Conservation (phyloP, 53 echinoderm and acorn worm genomes). For the Apostichopus leukothele region DNA sequence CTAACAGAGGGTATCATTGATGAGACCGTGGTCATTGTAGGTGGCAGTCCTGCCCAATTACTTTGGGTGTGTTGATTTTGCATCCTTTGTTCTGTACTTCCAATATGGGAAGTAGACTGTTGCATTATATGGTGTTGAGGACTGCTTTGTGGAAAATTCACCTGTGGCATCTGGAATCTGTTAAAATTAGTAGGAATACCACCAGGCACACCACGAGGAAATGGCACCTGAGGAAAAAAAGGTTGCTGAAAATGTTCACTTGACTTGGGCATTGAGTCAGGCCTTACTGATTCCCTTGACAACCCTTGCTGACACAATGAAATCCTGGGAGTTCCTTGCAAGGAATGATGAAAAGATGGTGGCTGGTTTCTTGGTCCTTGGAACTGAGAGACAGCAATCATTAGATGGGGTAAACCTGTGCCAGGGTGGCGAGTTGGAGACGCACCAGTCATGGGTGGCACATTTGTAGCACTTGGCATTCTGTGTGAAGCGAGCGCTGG, state of each 20-base stretch:
- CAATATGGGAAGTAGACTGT: slow-evolving; percentile 16
- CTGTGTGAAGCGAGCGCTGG: slow-evolving; percentile 32
- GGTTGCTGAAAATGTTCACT: not conserved
- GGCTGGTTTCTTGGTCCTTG: slow-evolving; percentile 15
- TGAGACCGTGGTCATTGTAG: slow-evolving; percentile 53
- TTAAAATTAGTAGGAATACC: slow-evolving; percentile 1
- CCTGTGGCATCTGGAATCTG: slow-evolving; percentile 25
- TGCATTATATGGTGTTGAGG: slow-evolving; percentile 3
- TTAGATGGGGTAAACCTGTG: not conserved
- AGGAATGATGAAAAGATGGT: slow-evolving; percentile 32
- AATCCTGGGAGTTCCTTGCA: slow-evolving; percentile 9
- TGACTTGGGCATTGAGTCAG: not conserved
- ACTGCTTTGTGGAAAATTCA: slow-evolving; percentile 6
- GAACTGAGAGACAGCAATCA: slow-evolving; percentile 5
- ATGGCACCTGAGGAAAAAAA: slow-evolving; percentile 18
- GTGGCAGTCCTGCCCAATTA: not conserved
- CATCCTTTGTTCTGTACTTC: not conserved
- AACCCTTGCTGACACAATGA: not conserved
- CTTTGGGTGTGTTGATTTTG: slow-evolving; percentile 11
- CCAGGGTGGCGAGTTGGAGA: slow-evolving; percentile 11
- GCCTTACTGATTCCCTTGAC: not conserved
- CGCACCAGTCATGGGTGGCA: slow-evolving; percentile 49
- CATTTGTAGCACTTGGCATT: slow-evolving; percentile 53
- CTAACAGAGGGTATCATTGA: slow-evolving; percentile 43
- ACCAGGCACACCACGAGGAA: not conserved